Percentiles rank a stretch among this genome's conserved stretches.
Evolutionary conservation across 2,113 vertebrate species (phyloP).

Genomic region (Sebastes schlegelii): DNA sequence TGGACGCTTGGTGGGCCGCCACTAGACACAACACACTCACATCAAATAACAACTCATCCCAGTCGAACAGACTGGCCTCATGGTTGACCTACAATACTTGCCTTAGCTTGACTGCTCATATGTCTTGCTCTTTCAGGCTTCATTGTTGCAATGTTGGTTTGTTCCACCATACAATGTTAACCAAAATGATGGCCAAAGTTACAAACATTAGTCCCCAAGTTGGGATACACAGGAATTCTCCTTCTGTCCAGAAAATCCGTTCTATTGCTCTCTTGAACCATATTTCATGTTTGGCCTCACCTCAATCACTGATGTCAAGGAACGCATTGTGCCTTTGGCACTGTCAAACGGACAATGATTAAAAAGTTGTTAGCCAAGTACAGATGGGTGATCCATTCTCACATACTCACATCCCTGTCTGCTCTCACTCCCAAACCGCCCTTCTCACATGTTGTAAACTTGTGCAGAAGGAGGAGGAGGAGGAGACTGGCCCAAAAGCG

Average conservation of each 20-base stretch:
- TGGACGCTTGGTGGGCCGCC: too few relatives aligned
- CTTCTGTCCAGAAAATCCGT: slow-evolving; percentile 33
- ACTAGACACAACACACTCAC: too few relatives aligned
- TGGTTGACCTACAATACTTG: background rate
- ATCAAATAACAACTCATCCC: background rate
- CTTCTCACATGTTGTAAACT: slow-evolving; percentile 40
- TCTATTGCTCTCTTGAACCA: slow-evolving; percentile 42
- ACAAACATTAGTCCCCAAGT: slow-evolving; percentile 17
- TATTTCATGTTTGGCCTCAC: slow-evolving; percentile 50
- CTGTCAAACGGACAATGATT: slow-evolving; percentile 54
- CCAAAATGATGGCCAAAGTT: slow-evolving; percentile 3
- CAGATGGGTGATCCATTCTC: slow-evolving; percentile 60
- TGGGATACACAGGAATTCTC: slow-evolving; percentile 34
- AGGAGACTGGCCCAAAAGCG: background rate
- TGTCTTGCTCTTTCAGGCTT: slow-evolving; percentile 8
- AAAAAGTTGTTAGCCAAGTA: slow-evolving; percentile 63
- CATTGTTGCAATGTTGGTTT: background rate
- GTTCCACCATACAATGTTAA: slow-evolving; percentile 7
- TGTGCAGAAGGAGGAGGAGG: slow-evolving; percentile 2
- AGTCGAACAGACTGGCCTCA: background rate
- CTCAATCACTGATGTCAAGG: slow-evolving; percentile 56
- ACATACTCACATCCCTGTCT: slow-evolving; percentile 32
- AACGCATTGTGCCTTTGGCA: slow-evolving; percentile 61
- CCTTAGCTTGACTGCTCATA: background rate
- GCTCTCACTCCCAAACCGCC: slow-evolving; percentile 26